Evolutionary conservation across 1,140 invertebrate species (phyloP).

Genomic region (Drosophila pectinifera): DNA sequence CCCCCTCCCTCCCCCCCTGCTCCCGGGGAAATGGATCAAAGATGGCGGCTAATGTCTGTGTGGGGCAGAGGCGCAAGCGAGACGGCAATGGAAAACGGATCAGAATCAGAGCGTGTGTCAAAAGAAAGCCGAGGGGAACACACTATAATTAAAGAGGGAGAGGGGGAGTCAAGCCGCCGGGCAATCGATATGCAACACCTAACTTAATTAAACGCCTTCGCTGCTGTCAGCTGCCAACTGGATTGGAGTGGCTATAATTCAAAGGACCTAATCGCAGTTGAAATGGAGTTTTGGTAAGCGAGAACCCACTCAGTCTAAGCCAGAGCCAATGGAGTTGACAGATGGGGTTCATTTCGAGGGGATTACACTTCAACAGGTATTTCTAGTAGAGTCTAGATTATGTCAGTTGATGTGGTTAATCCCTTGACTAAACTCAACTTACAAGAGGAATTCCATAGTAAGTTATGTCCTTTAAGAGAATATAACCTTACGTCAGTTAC

Average conservation of each 20-base stretch:
- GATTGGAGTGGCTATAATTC: background rate
- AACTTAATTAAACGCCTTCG: slow-evolving; percentile 23
- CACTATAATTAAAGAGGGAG: slow-evolving; percentile 11
- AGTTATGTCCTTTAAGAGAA: no score
- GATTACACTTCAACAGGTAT: background rate
- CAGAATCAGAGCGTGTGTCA: slow-evolving; percentile 16
- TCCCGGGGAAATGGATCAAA: slow-evolving; percentile 51
- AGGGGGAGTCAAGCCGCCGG: background rate
- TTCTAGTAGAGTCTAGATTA: no score
- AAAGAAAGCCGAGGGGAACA: slow-evolving; percentile 16
- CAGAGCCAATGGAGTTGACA: background rate
- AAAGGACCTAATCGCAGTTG: background rate
- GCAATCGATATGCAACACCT: slow-evolving; percentile 34
- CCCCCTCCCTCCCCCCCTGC: background rate
- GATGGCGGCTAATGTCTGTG: slow-evolving; percentile 42
- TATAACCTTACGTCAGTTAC: no score
- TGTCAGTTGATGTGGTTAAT: no score
- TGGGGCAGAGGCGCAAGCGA: background rate
- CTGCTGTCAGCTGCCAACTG: background rate
- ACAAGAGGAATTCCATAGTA: background rate
- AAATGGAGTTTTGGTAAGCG: background rate
- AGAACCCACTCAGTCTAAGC: background rate
- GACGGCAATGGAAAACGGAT: slow-evolving; percentile 19
- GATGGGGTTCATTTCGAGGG: slow-evolving; percentile 8
- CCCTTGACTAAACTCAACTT: no score